Conservation (phyloP, 2,888 invertebrate species). For the Limenitis camilla region DNA sequence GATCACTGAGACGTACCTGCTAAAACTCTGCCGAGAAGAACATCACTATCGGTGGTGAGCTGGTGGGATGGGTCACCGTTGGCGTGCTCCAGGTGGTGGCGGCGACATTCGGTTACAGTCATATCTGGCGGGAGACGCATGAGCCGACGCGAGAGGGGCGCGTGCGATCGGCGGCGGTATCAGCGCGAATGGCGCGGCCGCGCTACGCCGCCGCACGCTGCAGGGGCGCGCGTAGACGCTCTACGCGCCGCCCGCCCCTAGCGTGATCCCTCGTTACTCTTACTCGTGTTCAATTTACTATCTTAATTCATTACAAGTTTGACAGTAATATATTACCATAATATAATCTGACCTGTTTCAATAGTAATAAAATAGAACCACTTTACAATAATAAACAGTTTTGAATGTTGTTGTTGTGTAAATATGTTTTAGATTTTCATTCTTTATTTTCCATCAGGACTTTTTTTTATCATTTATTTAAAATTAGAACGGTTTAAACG, state of each 20-base stretch:
- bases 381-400: too few relatives aligned
- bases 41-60: constrained; percentile 49
- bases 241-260: constrained; percentile 44
- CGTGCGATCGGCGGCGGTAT: constrained; percentile 70
- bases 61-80: constrained; percentile 35
- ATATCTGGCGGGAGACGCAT: constrained; percentile 61
- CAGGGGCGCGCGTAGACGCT: constrained; percentile 59
- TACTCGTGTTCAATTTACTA: neutral
- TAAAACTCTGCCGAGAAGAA: constrained; percentile 64
- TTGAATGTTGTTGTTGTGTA: too few relatives aligned
- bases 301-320: too few relatives aligned
- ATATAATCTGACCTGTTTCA: too few relatives aligned
- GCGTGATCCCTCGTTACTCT: constrained; percentile 35
- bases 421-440: too few relatives aligned
- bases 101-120: constrained; percentile 67
- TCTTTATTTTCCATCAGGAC: too few relatives aligned
- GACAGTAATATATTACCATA: too few relatives aligned
- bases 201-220: constrained; percentile 55
- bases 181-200: constrained; percentile 65
- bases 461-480: too few relatives aligned
- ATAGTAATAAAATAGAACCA: too few relatives aligned
- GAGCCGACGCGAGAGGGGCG: constrained; percentile 54
- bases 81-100: constrained; percentile 40
- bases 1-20: constrained; percentile 55
- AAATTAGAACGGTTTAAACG: too few relatives aligned